A percentile compares a stretch with the other conserved stretches of the same genome.
Conservation (phyloP, 2,113 vertebrate species). For the Onychorhynchus coronatus region DNA sequence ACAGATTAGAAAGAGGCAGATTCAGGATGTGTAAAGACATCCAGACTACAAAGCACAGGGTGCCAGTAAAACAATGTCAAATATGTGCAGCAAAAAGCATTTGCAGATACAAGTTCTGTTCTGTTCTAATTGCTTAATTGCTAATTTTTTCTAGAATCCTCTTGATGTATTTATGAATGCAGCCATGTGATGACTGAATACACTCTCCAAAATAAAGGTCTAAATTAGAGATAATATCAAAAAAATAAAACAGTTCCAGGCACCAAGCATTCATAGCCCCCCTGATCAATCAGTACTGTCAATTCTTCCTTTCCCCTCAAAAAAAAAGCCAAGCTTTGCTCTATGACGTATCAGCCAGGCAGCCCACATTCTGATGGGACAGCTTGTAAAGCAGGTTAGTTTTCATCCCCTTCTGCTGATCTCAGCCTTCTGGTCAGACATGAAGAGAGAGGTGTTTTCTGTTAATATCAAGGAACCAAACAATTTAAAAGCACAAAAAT, state of each 20-base stretch:
- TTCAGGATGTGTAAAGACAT: neutral
- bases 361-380: neutral
- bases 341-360: neutral
- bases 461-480: neutral
- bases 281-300: neutral
- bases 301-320: neutral
- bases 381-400: neutral
- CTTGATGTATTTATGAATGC: constrained; percentile 7
- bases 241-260: neutral
- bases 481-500: neutral
- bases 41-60: neutral
- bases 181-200: neutral
- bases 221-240: neutral
- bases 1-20: neutral
- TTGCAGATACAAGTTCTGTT: constrained; percentile 10
- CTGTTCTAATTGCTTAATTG: constrained; percentile 20
- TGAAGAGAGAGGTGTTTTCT: constrained; percentile 13
- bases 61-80: constrained; percentile 12
- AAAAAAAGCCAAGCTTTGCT: neutral
- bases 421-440: neutral
- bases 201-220: neutral
- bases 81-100: constrained; percentile 5
- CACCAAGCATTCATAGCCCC: neutral
- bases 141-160: neutral
- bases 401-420: neutral